A percentile compares a stretch with the other conserved stretches of the same genome.
Evolutionary conservation across 2,888 invertebrate species (phyloP).

Genomic region (Hirtodrosophila cameraria): DNA sequence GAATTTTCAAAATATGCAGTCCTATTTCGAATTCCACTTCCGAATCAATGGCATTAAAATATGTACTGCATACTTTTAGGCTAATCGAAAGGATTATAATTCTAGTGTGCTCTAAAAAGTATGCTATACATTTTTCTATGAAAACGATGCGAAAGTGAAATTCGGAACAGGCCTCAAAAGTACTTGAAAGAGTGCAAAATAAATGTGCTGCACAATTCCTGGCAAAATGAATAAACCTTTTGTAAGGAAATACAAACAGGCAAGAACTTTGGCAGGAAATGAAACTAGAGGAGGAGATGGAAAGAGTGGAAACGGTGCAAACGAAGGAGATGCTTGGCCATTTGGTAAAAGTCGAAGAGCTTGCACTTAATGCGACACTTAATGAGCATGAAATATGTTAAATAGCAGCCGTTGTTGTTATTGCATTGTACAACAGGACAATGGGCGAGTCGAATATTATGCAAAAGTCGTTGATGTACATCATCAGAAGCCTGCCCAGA

Average conservation of each 20-base stretch:
- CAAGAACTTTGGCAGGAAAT: constrained; percentile 16
- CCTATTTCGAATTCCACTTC: no score
- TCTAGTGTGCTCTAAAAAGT: no score
- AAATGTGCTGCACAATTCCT: no score
- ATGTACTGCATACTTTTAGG: no score
- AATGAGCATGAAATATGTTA: constrained; percentile 73
- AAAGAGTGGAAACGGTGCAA: constrained; percentile 11
- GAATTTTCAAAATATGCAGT: no score
- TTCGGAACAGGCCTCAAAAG: no score
- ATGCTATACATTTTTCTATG: no score
- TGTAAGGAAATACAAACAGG: constrained; percentile 27
- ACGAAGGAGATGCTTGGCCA: constrained; percentile 37
- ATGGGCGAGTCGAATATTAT: constrained; percentile 24
- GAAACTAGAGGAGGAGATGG: constrained; percentile 15
- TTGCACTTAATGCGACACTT: constrained; percentile 64
- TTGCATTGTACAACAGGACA: constrained; percentile 25
- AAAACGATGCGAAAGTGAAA: no score
- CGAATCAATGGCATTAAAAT: no score
- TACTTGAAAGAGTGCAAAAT: no score
- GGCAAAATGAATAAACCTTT: no score
- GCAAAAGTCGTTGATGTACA: constrained; percentile 41
- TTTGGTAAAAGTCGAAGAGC: constrained; percentile 46
- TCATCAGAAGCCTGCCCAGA: constrained; percentile 28
- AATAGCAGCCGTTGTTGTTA: constrained; percentile 44
- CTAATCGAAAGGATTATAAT: no score